Evolutionary conservation across 2,888 invertebrate genomes (phyloP).

Genomic region (Drosophila eohydei): DNA sequence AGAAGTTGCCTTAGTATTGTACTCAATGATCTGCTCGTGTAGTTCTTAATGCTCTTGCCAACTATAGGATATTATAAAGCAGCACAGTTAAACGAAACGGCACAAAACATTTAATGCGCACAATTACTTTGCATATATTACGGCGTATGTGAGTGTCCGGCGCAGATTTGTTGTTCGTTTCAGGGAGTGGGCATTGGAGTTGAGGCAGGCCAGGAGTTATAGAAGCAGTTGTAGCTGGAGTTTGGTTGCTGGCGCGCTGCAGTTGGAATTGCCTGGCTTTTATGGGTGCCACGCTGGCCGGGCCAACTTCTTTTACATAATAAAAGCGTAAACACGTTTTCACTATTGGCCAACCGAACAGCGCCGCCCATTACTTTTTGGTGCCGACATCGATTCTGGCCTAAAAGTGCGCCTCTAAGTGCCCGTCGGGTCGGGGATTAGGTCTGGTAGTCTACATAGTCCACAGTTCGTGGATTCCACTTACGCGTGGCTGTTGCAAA

Average conservation of each 20-base stretch:
- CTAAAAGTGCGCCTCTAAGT: slow-evolving; percentile 40
- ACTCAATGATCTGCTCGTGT: background rate
- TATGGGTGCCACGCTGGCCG: slow-evolving; percentile 19
- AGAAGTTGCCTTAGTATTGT: background rate
- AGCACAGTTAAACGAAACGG: slow-evolving; percentile 38
- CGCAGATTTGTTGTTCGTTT: slow-evolving; percentile 42
- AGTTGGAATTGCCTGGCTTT: slow-evolving; percentile 43
- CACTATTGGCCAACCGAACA: slow-evolving; percentile 64
- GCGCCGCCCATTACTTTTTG: slow-evolving; percentile 61
- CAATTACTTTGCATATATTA: slow-evolving; percentile 80
- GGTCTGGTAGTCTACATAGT: background rate
- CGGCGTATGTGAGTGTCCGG: slow-evolving; percentile 45
- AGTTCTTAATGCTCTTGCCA: slow-evolving; percentile 1
- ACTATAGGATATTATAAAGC: slow-evolving; percentile 17
- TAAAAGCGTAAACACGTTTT: slow-evolving; percentile 81
- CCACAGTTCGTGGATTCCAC: slow-evolving; percentile 25
- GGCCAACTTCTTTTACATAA: slow-evolving; percentile 66
- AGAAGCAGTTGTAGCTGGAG: slow-evolving; percentile 6
- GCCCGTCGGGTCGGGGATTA: slow-evolving; percentile 19
- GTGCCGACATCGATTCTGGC: slow-evolving; percentile 47
- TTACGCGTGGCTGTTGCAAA: slow-evolving; percentile 62
- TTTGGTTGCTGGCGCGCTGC: slow-evolving; percentile 1
- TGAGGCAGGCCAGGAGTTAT: background rate
- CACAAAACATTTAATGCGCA: slow-evolving; percentile 69
- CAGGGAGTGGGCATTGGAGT: slow-evolving; percentile 8